Base-by-base conservation (phyloP, 2,113 vertebrate genomes). In the Malaclemys terrapin region DNA sequence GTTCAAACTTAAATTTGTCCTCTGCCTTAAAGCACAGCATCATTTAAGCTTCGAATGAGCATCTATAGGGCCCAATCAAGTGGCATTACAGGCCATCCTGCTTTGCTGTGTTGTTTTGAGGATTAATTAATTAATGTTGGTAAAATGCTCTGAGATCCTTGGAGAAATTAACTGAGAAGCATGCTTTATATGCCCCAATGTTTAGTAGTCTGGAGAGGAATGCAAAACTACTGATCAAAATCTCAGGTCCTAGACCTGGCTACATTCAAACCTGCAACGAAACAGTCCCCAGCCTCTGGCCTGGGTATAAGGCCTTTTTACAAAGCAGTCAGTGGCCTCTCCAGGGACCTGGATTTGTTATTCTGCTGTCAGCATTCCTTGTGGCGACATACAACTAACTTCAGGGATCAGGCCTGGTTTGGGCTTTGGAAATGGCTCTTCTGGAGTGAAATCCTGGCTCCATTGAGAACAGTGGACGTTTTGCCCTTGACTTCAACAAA, bases 221-320 rank as follows among this genome's bases (percentile, higher is more conserved):
- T 65, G 17, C 49, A 56, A 62, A 87, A 50, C 35, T 47, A 47
- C 75, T 20, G 65, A 72, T 72, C n/a, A 72, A 72, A 38, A 72
- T 20, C 6, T 76, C 11, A 59, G 54, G n/a, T 72, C 50, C 38
- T 20, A 6, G 42, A 79, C 53, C 45, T 2, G 3, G 2, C 1
- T 29, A 38, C 12, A 35, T 42, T 57, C 56, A 56, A 42, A 80
- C 12, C 29, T 10, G 27, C 0, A 0, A 35, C 16, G 7, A 7
- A 27, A 14, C 42, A 38, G 0, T 1, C 7, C 59, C 17, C 24
- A 1, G 4, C 42, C 50, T 38, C 62, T 45, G 10, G 19, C n/a
- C 22, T 45, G 42, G 38, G 11, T 76, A 24, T 78, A 47, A 91
- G 2, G 14, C 5, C 57, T 75, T 85, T 89, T 80, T 79, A 38